Conservation (phyloP, 2,113 vertebrate genomes). For the Hepsetus odoe region DNA sequence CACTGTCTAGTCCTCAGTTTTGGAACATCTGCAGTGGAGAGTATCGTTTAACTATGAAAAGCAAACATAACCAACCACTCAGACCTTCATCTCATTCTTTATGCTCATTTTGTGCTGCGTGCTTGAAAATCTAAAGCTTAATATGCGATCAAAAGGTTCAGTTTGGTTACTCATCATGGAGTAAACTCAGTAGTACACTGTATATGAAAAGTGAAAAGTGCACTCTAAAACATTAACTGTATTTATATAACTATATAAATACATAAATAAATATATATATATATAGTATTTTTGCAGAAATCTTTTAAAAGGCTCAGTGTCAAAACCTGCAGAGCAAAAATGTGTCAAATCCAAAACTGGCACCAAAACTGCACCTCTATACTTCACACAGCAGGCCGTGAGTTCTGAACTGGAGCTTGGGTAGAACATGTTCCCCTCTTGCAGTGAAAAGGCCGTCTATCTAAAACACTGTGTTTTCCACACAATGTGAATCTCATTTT, state of each 20-base stretch:
- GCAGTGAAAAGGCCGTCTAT: background rate
- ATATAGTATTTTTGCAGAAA: no score
- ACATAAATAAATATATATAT: no score
- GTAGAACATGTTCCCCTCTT: no score
- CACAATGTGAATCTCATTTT: background rate
- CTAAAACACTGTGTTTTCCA: background rate
- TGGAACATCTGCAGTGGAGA: background rate
- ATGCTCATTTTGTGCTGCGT: background rate
- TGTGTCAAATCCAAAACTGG: background rate
- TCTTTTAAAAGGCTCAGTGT: background rate
- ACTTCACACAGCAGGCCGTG: background rate
- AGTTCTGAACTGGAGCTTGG: background rate
- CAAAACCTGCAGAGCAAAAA: background rate
- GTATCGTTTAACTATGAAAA: background rate
- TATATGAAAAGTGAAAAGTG: background rate
- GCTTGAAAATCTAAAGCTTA: background rate
- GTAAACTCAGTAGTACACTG: background rate
- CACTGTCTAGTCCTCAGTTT: background rate
- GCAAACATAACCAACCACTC: background rate
- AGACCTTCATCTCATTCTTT: background rate
- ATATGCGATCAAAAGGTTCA: background rate
- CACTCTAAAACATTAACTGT: no score
- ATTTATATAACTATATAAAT: no score
- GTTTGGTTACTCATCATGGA: background rate
- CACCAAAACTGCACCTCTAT: background rate